Percentiles rank a stretch among this genome's conserved stretches.
Conservation (phyloP, 1,140 invertebrate species). For the Drosophila miranda region DNA sequence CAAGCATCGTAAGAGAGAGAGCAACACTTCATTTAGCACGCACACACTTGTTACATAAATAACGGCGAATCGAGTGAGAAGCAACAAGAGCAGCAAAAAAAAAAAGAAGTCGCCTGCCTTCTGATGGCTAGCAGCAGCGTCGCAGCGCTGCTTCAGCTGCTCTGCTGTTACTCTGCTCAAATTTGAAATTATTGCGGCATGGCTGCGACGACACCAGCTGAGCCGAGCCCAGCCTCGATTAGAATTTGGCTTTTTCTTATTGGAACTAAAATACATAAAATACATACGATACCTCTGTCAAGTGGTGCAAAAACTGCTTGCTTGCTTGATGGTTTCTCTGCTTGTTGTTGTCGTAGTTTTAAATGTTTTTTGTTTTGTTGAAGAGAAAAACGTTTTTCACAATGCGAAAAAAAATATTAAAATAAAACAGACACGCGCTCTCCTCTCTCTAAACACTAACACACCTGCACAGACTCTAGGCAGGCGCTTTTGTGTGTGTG, state of each 20-base stretch:
- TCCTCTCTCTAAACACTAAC: conserved; percentile 41
- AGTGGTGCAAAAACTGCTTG: conserved; percentile 69
- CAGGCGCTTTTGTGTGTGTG: conserved; percentile 12
- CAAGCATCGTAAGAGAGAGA: conserved; percentile 10
- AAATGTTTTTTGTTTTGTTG: conserved; percentile 37
- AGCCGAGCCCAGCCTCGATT: too few species aligned
- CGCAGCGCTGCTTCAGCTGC: too few species aligned
- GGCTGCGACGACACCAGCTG: conserved; percentile 1
- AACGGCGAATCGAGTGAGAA: conserved; percentile 74
- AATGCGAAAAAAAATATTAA: conserved; percentile 61
- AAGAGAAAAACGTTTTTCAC: conserved; percentile 27
- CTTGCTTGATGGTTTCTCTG: conserved; percentile 23
- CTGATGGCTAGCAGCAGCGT: too few species aligned
- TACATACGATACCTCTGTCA: conserved; percentile 55
- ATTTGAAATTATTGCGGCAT: conserved; percentile 18
- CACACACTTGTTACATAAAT: conserved; percentile 80
- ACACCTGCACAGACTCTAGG: conserved; percentile 29
- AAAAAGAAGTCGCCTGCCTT: conserved; percentile 45
- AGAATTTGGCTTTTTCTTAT: background rate
- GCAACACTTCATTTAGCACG: conserved; percentile 66
- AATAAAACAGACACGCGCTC: conserved; percentile 59
- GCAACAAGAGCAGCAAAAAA: conserved; percentile 57
- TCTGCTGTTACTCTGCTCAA: conserved; percentile 42
- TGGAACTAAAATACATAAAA: conserved; percentile 32
- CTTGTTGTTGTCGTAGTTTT: conserved; percentile 48